Evolutionary conservation across 64 coral and sea anemone genomes (phyloP), one percentile per base, ranked within the genome.

Genomic region (Catalaphyllia jardinei): DNA sequence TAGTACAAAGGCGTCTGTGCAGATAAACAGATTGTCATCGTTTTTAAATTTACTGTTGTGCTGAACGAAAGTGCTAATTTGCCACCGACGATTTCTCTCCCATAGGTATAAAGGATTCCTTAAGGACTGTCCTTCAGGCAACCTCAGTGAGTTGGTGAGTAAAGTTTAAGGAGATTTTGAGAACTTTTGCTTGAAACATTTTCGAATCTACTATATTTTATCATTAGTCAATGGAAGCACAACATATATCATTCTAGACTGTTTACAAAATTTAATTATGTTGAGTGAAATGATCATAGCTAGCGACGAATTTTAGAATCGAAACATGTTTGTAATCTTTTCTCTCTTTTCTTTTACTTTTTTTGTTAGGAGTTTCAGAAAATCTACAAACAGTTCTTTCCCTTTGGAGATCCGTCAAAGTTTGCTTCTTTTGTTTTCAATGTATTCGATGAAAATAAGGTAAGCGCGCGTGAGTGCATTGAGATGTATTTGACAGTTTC

Each of bases 341-440:
- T 8, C 77, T 79, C 42, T 87, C 89, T 20, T 72, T 60, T 91
- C 52, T 65, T 87, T 84, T 39, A 8, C 65, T 59, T 91, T 64
- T 65, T 87, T 84, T 39, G 18, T 73, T 67, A 99, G 97, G 97
- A 99, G 67, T 99, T 99, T 72, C 90, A 95, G 86, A 95, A 90
- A 78, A 99, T 99, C 38, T 99, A 99, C 55, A 99, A 99, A 31
- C 97, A 99, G 64, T 99, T 99, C 83, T 99, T 99, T 63, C 97
- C 97, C 0, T 95, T 91, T 69, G 97, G 97, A 5, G 97, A 99
- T 69, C 83, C 97, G 42, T 88, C 93, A 16, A 95, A 99, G 27
- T 99, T 99, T 67, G 93, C 97, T 10, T 95, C 97, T 13, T 99
- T 99, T 88, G 97, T 99, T 35, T 99, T 99, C 22, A 99, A 99